A percentile compares a stretch with the other conserved stretches of the same genome.
phyloP scores from a whole-genome alignment of 2,888 invertebrate species.

The Drosophila aldrichi region DNA sequence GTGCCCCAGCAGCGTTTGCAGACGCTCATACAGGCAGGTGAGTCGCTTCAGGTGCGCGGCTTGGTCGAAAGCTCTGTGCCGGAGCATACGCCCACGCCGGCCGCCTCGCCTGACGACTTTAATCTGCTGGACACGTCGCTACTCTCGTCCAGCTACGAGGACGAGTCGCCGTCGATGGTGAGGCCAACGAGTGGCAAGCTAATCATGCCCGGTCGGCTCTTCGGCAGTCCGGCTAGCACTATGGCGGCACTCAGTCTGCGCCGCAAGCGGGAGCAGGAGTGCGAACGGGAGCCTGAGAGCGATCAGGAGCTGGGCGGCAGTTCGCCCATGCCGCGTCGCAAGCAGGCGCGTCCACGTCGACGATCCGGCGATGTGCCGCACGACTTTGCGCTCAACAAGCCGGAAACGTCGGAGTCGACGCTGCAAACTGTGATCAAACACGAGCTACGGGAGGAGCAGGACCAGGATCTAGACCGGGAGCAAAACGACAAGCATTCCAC shows the following conservation, averaged over 20 bases:
- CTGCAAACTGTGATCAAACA: slow-evolving; percentile 83
- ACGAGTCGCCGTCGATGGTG: slow-evolving; percentile 86
- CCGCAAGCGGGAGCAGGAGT: slow-evolving; percentile 77
- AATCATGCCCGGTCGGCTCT: slow-evolving; percentile 84
- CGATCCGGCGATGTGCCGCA: slow-evolving; percentile 90
- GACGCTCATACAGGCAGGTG: slow-evolving; percentile 94
- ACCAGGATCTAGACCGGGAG: slow-evolving; percentile 47
- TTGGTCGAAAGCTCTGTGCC: slow-evolving; percentile 88
- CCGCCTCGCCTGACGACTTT: slow-evolving; percentile 84
- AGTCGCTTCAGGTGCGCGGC: slow-evolving; percentile 93
- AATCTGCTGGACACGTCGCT: slow-evolving; percentile 81
- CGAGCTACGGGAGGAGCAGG: slow-evolving; percentile 84
- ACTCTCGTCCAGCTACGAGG: slow-evolving; percentile 85
- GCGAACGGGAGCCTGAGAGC: slow-evolving; percentile 83
- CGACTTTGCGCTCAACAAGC: slow-evolving; percentile 85
- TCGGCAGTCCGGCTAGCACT: slow-evolving; percentile 74
- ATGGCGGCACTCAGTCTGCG: slow-evolving; percentile 70
- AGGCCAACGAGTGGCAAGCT: slow-evolving; percentile 78
- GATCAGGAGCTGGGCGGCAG: slow-evolving; percentile 85
- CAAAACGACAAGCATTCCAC: slow-evolving; percentile 28
- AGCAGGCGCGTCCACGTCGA: slow-evolving; percentile 93
- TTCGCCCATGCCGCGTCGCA: slow-evolving; percentile 93
- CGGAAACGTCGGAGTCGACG: slow-evolving; percentile 75
- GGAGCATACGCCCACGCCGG: slow-evolving; percentile 85
- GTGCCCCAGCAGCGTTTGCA: slow-evolving; percentile 94